A percentile compares a stretch with the other conserved stretches of the same genome.
Conservation (phyloP, 92 coral and sea anemone genomes). For the Montipora capitata region DNA sequence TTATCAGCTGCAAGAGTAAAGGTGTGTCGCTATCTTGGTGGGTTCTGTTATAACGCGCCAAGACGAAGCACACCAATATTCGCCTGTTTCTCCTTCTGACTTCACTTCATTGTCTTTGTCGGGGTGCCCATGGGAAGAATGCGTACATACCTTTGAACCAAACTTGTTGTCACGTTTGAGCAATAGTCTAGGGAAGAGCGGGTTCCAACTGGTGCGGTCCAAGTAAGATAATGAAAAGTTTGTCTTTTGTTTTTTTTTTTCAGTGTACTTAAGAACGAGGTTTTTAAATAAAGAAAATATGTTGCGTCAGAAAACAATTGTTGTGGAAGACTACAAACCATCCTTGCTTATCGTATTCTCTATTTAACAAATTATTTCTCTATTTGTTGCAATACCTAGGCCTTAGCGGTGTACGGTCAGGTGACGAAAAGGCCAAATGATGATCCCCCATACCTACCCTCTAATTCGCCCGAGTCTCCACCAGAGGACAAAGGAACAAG, state of each 20-base stretch:
- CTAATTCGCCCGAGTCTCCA: constrained; percentile 40
- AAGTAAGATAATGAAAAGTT: too few species aligned
- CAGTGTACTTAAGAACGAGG: too few species aligned
- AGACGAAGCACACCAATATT: constrained; percentile 28
- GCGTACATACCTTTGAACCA: too few species aligned
- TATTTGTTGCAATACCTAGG: constrained; percentile 56
- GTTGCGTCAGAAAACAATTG: too few species aligned
- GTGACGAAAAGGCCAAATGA: constrained; percentile 59
- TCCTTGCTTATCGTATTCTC: not conserved
- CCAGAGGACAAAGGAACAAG: constrained; percentile 53
- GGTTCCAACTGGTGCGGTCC: too few species aligned
- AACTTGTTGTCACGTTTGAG: too few species aligned
- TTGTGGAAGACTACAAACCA: too few species aligned
- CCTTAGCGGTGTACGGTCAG: constrained; percentile 97
- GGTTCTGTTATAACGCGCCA: constrained; percentile 1
- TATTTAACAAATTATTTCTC: not conserved
- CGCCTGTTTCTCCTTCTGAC: not conserved
- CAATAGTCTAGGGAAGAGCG: too few species aligned
- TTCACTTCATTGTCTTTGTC: too few species aligned
- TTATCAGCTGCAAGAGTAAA: constrained; percentile 36
- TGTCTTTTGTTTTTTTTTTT: too few species aligned
- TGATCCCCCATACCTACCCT: constrained; percentile 37
- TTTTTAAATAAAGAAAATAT: too few species aligned
- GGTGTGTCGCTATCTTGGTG: constrained; percentile 47
- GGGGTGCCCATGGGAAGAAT: too few species aligned